Percentiles rank a stretch among this genome's conserved stretches.
phyloP scores from a whole-genome alignment of 2,797 vertebrate genomes.

The Sternotherus odoratus region DNA sequence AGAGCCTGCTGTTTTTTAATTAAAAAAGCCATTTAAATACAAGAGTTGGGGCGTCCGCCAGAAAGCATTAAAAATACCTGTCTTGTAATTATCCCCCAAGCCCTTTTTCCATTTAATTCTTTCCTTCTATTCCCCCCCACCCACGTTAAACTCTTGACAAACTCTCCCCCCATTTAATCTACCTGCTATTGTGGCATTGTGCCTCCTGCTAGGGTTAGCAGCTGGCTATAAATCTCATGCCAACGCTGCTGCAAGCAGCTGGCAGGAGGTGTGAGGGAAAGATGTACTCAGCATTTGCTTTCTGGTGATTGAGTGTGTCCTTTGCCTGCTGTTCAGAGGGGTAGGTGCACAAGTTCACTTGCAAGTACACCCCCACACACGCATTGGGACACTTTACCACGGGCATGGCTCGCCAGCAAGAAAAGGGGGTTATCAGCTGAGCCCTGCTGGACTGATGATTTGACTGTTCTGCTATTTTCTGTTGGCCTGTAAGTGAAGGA shows the following conservation, averaged over 20 bases:
- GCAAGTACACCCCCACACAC: accelerated
- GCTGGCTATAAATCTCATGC: conserved; percentile 59
- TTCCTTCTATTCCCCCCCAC: neutral
- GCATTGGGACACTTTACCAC: neutral
- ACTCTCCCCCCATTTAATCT: conserved; percentile 32
- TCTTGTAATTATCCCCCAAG: conserved; percentile 73
- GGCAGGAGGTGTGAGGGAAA: conserved; percentile 51
- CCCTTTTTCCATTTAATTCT: conserved; percentile 59
- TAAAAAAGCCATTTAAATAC: conserved; percentile 76
- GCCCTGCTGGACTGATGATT: neutral
- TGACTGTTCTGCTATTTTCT: neutral
- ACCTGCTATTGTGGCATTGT: conserved; percentile 44
- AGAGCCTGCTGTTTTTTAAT: conserved; percentile 76
- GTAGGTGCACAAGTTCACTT: conserved; percentile 3
- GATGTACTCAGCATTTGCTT: conserved; percentile 49
- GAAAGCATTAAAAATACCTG: conserved; percentile 77
- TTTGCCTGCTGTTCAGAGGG: neutral
- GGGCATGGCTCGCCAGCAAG: neutral
- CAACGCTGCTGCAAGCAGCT: conserved; percentile 62
- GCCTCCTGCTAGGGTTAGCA: conserved; percentile 48
- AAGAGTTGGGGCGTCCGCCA: conserved; percentile 75
- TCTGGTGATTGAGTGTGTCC: conserved; percentile 20
- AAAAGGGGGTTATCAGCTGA: neutral
- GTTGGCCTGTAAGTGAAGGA: neutral
- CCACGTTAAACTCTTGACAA: conserved; percentile 58